A percentile compares a stretch with the other conserved stretches of the same genome.
Evolutionary conservation across 2,888 invertebrate species (phyloP).

Genomic region (Drosophila macrospina): DNA sequence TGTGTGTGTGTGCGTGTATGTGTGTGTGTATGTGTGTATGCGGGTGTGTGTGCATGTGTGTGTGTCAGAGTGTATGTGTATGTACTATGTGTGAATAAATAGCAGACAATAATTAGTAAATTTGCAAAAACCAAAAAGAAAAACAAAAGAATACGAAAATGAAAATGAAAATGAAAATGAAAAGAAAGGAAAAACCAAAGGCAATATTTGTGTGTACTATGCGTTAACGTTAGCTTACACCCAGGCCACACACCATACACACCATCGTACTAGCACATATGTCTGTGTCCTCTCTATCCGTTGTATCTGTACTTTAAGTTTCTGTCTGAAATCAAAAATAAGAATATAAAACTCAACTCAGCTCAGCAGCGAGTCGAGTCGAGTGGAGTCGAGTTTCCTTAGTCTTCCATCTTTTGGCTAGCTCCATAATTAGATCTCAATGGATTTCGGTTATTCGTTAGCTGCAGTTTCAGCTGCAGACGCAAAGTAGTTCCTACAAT

Average conservation of each 20-base stretch:
- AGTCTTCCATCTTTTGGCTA: conserved; percentile 41
- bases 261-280: conserved; percentile 15
- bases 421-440: conserved; percentile 7
- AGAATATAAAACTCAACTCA: too few relatives aligned
- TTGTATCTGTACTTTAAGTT: neutral
- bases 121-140: conserved; percentile 41
- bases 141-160: conserved; percentile 29
- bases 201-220: conserved; percentile 53
- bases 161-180: conserved; percentile 7
- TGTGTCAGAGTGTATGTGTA: conserved; percentile 33
- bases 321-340: conserved; percentile 10
- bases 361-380: conserved; percentile 1
- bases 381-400: conserved; percentile 10
- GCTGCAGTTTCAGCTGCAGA: conserved; percentile 37
- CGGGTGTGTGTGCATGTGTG: conserved; percentile 15
- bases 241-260: conserved; percentile 37
- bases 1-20: conserved; percentile 11
- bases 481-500: conserved; percentile 63
- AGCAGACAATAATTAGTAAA: conserved; percentile 84
- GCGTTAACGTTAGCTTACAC: conserved; percentile 32
- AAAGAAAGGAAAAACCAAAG: conserved; percentile 25
- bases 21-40: conserved; percentile 33
- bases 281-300: conserved; percentile 2
- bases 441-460: conserved; percentile 22
- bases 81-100: conserved; percentile 77